Percentiles rank a stretch among this genome's conserved stretches.
These are phyloP conservation scores for Chouioia cunea DNA, from an alignment of 2,888 invertebrate genomes.

Conservation along the genomic window DNA sequence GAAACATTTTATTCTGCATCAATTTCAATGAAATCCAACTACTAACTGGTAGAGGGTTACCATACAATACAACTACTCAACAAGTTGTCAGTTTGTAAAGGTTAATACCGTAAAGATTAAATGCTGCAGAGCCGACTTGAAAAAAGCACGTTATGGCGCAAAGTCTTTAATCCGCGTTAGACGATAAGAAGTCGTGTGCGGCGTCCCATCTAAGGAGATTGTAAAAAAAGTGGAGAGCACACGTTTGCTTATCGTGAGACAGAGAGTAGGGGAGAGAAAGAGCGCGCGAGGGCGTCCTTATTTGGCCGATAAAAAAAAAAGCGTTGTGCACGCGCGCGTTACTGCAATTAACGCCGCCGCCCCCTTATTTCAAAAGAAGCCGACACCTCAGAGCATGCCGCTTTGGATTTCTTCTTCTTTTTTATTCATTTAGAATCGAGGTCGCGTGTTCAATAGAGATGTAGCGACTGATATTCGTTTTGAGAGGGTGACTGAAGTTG, in stretches of 20 bases:
- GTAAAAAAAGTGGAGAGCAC: slow-evolving; percentile 23
- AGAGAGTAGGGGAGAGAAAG: too few relatives aligned
- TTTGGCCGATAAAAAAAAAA: background rate
- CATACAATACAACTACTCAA: too few relatives aligned
- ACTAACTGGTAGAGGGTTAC: too few relatives aligned
- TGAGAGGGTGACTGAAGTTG: too few relatives aligned
- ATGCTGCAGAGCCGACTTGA: too few relatives aligned
- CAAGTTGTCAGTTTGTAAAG: too few relatives aligned
- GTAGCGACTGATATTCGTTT: background rate
- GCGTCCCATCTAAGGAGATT: slow-evolving; percentile 42
- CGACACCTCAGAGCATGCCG: background rate
- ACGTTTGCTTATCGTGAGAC: background rate
- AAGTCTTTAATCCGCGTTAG: slow-evolving; percentile 28
- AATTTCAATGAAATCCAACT: too few relatives aligned
- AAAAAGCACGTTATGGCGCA: background rate
- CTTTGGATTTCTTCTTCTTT: slow-evolving; percentile 1
- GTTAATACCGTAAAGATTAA: too few relatives aligned
- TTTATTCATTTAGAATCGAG: slow-evolving; percentile 4
- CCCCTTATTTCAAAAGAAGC: slow-evolving; percentile 54
- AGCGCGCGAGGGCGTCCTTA: background rate
- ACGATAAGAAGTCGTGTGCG: slow-evolving; percentile 24
- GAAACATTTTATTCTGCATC: too few relatives aligned
- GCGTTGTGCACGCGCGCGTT: background rate
- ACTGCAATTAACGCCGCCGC: slow-evolving; percentile 45
- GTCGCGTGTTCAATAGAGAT: slow-evolving; percentile 15